These are phyloP conservation scores for Presbytis comata DNA, from an alignment of 2,797 vertebrate genomes.

Conservation along the genomic window DNA sequence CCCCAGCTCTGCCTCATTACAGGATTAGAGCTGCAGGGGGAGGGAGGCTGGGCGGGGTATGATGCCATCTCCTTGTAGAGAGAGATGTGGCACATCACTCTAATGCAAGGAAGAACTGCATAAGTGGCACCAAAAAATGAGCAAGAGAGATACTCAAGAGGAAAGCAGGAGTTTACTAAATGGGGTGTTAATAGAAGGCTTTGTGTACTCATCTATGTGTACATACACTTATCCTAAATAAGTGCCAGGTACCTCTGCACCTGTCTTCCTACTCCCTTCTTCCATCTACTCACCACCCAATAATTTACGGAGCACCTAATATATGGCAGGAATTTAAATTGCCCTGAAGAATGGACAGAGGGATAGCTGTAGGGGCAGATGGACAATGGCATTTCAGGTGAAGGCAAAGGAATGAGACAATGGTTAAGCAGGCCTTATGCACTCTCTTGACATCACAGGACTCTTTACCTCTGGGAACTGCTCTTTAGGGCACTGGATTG, in stretches of 20 bases:
- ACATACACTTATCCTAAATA: background rate
- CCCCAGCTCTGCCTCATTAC: background rate
- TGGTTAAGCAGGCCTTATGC: background rate
- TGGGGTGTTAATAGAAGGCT: background rate
- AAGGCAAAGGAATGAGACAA: background rate
- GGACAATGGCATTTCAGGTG: background rate
- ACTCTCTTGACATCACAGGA: background rate
- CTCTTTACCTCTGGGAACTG: background rate
- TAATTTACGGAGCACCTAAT: background rate
- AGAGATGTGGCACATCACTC: background rate
- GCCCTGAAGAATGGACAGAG: background rate
- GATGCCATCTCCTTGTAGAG: background rate
- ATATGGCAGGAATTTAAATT: background rate
- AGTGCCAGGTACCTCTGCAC: background rate
- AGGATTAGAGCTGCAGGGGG: background rate
- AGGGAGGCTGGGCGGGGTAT: background rate
- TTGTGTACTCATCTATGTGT: background rate
- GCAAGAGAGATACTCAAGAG: background rate
- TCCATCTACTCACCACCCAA: background rate
- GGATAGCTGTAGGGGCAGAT: background rate
- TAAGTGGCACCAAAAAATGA: background rate
- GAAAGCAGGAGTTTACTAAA: background rate
- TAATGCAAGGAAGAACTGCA: background rate
- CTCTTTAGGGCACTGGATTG: background rate
- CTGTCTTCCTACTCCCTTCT: background rate